Conservation (phyloP, 2,113 vertebrate species). For the Centropristis striata region DNA sequence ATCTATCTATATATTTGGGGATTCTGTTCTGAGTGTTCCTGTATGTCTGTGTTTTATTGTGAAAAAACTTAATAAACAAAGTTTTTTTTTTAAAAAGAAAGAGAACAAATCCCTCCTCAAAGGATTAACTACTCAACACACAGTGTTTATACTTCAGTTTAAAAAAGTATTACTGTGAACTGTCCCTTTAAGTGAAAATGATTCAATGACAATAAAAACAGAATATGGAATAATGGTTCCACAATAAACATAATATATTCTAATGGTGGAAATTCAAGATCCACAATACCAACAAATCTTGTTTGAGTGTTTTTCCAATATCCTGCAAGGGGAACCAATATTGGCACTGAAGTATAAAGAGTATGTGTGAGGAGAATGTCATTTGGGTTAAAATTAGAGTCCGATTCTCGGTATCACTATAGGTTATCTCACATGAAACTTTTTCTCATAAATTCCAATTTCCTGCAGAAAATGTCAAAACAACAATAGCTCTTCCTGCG, state of each 20-base stretch:
- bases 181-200: not conserved
- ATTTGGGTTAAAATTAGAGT: conserved; percentile 63
- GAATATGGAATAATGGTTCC: not conserved
- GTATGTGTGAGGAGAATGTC: conserved; percentile 42
- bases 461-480: conserved; percentile 80
- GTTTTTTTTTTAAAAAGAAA: not conserved
- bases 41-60: no score
- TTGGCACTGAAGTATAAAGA: not conserved
- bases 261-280: not conserved
- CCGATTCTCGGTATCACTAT: conserved; percentile 34
- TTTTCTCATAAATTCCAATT: conserved; percentile 71
- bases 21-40: no score
- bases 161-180: not conserved
- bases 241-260: no score
- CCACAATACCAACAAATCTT: not conserved
- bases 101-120: not conserved
- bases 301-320: not conserved
- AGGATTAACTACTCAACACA: not conserved
- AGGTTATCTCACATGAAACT: conserved; percentile 65
- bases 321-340: not conserved
- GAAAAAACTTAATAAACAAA: no score
- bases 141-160: not conserved
- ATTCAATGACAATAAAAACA: not conserved
- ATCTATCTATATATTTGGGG: no score
- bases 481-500: conserved; percentile 79